phyloP scores from a whole-genome alignment of 2,113 vertebrate genomes.

The Mustela lutreola region DNA sequence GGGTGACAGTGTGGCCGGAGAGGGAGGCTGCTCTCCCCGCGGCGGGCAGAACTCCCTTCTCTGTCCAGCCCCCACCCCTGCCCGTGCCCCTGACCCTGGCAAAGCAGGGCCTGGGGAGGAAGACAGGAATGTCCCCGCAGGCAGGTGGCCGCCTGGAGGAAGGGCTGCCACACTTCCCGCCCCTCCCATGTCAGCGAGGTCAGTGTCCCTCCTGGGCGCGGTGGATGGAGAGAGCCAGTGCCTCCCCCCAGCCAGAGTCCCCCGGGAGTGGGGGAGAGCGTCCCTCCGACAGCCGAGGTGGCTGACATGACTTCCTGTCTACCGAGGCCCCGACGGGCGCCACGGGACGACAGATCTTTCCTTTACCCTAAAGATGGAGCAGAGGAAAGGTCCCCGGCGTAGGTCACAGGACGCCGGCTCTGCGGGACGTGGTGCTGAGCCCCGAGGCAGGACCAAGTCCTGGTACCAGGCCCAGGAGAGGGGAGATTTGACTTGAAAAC shows the following conservation, averaged over 20 bases:
- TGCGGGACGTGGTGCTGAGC: too few relatives aligned
- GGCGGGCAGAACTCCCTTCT: not conserved
- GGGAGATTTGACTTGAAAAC: too few relatives aligned
- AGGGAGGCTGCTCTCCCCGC: rapidly evolving
- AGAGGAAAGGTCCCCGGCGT: rapidly evolving
- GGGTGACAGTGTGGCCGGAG: rapidly evolving
- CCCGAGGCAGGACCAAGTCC: rapidly evolving
- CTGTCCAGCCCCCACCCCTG: not conserved
- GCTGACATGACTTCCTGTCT: not conserved
- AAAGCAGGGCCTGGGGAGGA: not conserved
- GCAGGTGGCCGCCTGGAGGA: not conserved
- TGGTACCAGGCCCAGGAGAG: not conserved
- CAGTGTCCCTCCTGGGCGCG: not conserved
- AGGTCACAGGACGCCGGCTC: not conserved
- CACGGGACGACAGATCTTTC: not conserved
- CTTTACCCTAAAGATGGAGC: not conserved
- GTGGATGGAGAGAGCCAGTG: not conserved
- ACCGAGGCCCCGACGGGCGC: not conserved
- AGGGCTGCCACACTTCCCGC: not conserved
- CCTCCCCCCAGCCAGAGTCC: not conserved
- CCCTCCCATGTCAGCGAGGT: not conserved
- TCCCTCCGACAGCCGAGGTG: not conserved
- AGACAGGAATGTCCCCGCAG: not conserved
- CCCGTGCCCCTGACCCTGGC: not conserved
- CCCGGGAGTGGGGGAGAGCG: not conserved